Evolutionary conservation across 2,888 invertebrate species (phyloP), one percentile per base, ranked within the genome.

Genomic region (Sycophila texana): DNA sequence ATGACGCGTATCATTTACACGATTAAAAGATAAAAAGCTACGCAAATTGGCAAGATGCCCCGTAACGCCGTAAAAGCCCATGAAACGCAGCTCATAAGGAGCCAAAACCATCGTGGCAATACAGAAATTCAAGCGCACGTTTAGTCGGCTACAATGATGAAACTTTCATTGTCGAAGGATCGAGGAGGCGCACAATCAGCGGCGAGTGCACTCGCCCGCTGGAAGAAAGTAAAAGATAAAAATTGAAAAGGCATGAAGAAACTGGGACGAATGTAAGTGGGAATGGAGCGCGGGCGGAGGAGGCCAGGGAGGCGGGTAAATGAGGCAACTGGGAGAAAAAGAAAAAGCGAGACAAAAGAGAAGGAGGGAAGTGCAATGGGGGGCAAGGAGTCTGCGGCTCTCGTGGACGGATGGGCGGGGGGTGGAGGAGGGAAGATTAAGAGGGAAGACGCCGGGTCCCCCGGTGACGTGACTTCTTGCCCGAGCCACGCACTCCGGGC

Each of bases 391-490:
- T 16, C 39, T 16, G 63, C 30, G 39, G n/a, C 30, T 3, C 30
- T n/a, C 22, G 14, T 1, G 63, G 16, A 63, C 26, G 10, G n/a
- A 22, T 12, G 22, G 16, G 10, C 14, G 26, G 39, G 47, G 30
- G 1, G 30, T 13, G 39, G 20, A 26, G 49, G 71, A 71, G 60
- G 20, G 22, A 60, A 68, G 68, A 68, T 68, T 68, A 55, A 68
- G 57, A 55, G 68, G 55, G 55, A 55, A 68, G 68, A 68, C 53
- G n/a, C 55, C 26, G 39, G 53, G 30, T 26, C 70, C 22, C 39
- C 12, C n/a, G 39, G 20, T 58, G 58, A 70, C 70, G 58, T 58
- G 57, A 58, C 70, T 70, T 47, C 57, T 55, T 68, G 68, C 39
- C 18, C 57, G 39, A 55, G 30, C 55, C 13, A n/a, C 65, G 30